Conservation (phyloP, 2,113 vertebrate genomes). For the Shinisaurus crocodilurus region DNA sequence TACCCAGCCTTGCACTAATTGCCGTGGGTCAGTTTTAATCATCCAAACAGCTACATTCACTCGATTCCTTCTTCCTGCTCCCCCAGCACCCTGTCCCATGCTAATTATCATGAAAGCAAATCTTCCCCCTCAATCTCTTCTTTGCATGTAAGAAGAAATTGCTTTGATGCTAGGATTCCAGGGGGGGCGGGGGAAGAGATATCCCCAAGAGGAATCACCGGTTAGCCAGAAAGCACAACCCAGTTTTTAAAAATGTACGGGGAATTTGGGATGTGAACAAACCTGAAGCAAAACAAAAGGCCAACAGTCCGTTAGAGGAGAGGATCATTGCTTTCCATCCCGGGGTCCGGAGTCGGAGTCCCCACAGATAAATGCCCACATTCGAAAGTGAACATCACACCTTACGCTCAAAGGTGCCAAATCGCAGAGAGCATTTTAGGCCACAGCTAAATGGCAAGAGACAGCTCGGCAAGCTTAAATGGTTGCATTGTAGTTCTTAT, state of each 20-base stretch:
- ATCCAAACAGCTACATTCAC: background rate
- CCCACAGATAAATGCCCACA: too few relatives aligned
- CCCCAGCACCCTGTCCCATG: background rate
- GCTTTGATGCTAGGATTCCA: background rate
- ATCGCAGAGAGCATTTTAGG: background rate
- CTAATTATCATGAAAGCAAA: background rate
- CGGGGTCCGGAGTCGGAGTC: background rate
- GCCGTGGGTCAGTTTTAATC: background rate
- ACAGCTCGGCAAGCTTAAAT: background rate
- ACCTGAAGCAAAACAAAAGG: background rate
- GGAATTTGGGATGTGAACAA: background rate
- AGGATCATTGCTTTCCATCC: background rate
- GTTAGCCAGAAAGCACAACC: background rate
- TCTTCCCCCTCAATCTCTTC: background rate
- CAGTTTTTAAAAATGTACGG: background rate
- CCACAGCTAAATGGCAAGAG: background rate
- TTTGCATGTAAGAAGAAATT: accelerated
- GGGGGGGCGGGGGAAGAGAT: background rate
- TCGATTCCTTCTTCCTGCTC: background rate
- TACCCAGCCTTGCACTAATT: background rate
- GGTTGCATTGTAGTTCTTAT: background rate
- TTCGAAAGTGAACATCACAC: too few relatives aligned
- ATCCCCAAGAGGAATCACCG: background rate
- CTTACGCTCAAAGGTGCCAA: background rate
- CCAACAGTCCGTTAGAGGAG: background rate